Base-by-base conservation (phyloP, 1,140 invertebrate genomes). In the Drosophila repleta region DNA sequence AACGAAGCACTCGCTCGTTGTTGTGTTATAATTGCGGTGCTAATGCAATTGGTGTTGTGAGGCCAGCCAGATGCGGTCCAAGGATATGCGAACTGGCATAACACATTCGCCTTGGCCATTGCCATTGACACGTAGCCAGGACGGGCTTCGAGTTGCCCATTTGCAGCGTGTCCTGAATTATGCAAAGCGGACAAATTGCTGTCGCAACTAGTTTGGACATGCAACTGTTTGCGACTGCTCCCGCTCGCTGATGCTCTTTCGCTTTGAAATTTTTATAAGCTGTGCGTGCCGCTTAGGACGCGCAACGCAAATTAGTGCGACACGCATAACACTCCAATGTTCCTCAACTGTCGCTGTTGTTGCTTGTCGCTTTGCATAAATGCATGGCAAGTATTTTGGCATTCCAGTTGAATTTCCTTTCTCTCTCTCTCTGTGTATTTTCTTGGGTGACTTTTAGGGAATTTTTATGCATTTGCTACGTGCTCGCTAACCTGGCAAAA, bases 381-480 rank as follows among this genome's bases (percentile, higher is more conserved):
- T 81, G 74, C 79, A 81, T 82, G 74, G 53, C 70, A 60, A 60
- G 64, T 24, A n/a, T 67, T 55, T 53, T 67, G 41, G 37, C 69
- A 72, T 72, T 66, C 62, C 46, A 10, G 68, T 21, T 52, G 52
- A 18, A 60, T 41, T 55, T 66, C 46, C 74, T 49, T 29, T 29
- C 29, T 29, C 29, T 29, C 29, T 67, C 20, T 17, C n/a, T n/a
- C n/a, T n/a, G n/a, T n/a, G n/a, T n/a, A n/a, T 56, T 60, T 76
- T 58, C 26, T 72, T 37, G 63, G 69, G 63, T 60, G 69, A 72
- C 57, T 76, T 70, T 72, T 81, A 63, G 60, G 56, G 79, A 83
- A 75, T 82, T 82, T 82, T 82, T 82, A 83, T 83, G 79, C 79
- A 82, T 82, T 82, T 60, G 41, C 70, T 79, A 82, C 79, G 79